These are phyloP conservation scores for Taxidea taxus DNA, from an alignment of 2,113 vertebrate species.

Conservation along the genomic window DNA sequence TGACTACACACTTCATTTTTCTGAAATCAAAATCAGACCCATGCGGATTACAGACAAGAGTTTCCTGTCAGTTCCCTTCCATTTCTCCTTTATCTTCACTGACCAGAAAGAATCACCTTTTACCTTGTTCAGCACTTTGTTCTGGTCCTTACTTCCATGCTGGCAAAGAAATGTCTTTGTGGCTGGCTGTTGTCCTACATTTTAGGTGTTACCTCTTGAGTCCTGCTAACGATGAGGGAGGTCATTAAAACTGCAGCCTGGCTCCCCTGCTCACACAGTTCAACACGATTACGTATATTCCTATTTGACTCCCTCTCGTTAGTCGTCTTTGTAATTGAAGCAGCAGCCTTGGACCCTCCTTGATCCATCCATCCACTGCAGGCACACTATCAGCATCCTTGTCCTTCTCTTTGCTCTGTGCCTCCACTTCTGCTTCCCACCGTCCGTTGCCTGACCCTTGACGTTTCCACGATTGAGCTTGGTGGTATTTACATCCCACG, in stretches of 20 bases:
- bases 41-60: background rate
- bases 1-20: background rate
- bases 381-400: background rate
- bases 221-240: background rate
- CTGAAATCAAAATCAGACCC: background rate
- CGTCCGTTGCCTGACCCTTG: background rate
- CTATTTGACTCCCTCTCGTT: background rate
- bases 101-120: background rate
- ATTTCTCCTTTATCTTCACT: background rate
- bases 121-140: background rate
- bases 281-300: background rate
- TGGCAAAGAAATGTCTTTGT: background rate
- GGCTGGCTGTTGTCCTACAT: background rate
- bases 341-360: background rate
- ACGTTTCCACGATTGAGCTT: background rate
- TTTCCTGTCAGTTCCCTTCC: background rate
- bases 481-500: background rate
- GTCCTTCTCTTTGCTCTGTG: background rate
- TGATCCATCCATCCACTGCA: background rate
- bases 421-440: background rate
- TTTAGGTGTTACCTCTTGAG: background rate
- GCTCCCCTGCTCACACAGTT: background rate
- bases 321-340: background rate
- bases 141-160: background rate
- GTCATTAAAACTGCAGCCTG: background rate